Evolutionary conservation across 2,888 invertebrate species (phyloP).

Genomic region (Nymphalis c-album): DNA sequence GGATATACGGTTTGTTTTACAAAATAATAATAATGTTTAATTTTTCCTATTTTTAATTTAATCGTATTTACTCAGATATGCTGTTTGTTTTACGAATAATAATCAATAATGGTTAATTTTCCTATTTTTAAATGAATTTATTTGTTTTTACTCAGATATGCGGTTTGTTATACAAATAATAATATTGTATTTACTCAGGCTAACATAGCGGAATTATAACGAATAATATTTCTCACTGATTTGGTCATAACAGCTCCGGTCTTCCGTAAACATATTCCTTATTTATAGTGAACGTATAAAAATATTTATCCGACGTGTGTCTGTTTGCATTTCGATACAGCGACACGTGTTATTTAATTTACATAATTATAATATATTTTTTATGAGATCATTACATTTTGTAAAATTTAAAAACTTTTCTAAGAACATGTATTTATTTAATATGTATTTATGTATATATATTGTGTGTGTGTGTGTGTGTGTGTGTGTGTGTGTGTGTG

Average conservation of each 20-base stretch:
- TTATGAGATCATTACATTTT: background rate
- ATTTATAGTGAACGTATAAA: background rate
- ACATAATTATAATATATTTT: background rate
- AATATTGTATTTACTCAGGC: background rate
- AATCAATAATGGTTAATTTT: background rate
- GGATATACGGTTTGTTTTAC: too few relatives aligned
- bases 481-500: background rate
- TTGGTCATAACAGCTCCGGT: conserved; percentile 1
- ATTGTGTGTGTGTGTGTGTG: too few relatives aligned
- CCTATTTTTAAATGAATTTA: background rate
- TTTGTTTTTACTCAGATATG: background rate
- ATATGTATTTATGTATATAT: too few relatives aligned
- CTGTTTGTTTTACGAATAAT: too few relatives aligned
- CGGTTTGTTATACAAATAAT: too few relatives aligned
- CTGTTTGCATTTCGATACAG: background rate
- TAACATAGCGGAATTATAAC: background rate
- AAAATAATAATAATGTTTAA: too few relatives aligned
- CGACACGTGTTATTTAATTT: conserved; percentile 8
- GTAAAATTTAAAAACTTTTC: background rate
- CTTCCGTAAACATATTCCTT: conserved; percentile 9
- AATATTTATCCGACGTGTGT: background rate
- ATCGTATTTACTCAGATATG: too few relatives aligned
- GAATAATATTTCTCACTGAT: background rate
- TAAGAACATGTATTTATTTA: background rate
- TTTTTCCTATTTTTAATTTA: too few relatives aligned